Percentiles rank a stretch among this genome's conserved stretches.
These are phyloP conservation scores for Gymnarchus niloticus DNA, from an alignment of 2,113 vertebrate genomes.

Conservation along the genomic window DNA sequence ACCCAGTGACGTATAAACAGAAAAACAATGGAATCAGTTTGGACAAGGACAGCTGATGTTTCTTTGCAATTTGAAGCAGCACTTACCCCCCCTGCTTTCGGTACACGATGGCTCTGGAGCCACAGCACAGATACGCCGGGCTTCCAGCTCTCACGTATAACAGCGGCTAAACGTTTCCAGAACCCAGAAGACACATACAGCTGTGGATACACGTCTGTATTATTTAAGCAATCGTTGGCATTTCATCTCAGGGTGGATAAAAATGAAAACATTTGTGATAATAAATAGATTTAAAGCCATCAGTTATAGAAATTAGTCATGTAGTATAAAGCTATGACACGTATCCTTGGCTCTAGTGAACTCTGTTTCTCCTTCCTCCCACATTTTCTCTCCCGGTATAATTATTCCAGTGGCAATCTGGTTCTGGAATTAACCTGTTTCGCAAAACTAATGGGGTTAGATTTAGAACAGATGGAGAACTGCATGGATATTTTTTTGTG, in stretches of 20 bases:
- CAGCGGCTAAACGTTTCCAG: constrained; percentile 22
- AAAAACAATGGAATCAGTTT: neutral
- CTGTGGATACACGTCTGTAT: neutral
- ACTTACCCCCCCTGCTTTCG: neutral
- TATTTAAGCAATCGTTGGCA: neutral
- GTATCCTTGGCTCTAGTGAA: constrained; percentile 3
- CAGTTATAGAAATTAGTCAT: constrained; percentile 9
- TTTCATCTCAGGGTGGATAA: neutral
- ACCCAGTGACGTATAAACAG: constrained; percentile 1
- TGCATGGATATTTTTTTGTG: neutral
- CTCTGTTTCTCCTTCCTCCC: neutral
- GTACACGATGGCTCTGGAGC: constrained; percentile 3
- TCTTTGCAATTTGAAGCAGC: neutral
- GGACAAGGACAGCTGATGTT: too few relatives aligned
- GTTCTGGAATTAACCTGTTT: constrained; percentile 24
- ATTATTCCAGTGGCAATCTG: constrained; percentile 28
- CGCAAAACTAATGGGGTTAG: constrained; percentile 24
- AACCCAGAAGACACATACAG: neutral
- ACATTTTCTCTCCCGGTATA: constrained; percentile 5
- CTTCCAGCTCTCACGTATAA: constrained; percentile 21
- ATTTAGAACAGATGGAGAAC: constrained; percentile 27
- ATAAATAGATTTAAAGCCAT: neutral
- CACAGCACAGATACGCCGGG: constrained; percentile 7
- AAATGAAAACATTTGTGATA: neutral
- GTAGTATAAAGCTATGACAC: neutral